A percentile compares a stretch with the other conserved stretches of the same genome.
phyloP scores from a whole-genome alignment of 1,140 invertebrate genomes.

The Capitella teleta region DNA sequence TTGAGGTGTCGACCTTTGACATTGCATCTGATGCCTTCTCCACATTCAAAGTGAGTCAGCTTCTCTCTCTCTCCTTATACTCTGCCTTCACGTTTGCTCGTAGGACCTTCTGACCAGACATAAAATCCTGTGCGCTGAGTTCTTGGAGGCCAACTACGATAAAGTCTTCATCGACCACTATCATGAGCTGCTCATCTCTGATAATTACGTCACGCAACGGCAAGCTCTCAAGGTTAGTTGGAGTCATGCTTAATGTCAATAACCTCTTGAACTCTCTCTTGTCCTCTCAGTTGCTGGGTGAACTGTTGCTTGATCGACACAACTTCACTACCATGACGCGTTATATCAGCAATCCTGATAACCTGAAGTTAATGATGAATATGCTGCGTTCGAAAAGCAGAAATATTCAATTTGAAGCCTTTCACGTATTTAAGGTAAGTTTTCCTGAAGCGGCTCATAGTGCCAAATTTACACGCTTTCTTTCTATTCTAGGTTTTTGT shows the following conservation, averaged over 20 bases:
- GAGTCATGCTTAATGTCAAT: not conserved
- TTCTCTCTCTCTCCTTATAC: no score
- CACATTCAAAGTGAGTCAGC: slow-evolving; percentile 90
- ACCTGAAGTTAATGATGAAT: slow-evolving; percentile 99
- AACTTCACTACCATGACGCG: slow-evolving; percentile 98
- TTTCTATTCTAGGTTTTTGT: slow-evolving; percentile 76
- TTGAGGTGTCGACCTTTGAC: slow-evolving; percentile 99
- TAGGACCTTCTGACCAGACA: slow-evolving; percentile 97
- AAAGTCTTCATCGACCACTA: slow-evolving; percentile 94
- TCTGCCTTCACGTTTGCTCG: no score
- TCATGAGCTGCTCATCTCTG: slow-evolving; percentile 91
- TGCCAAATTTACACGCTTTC: not conserved
- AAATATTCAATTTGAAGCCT: slow-evolving; percentile 99
- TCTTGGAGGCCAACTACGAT: slow-evolving; percentile 97
- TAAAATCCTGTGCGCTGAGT: slow-evolving; percentile 95
- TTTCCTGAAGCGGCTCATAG: no score
- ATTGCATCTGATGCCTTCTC: slow-evolving; percentile 99
- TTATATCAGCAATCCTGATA: slow-evolving; percentile 98
- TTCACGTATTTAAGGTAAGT: slow-evolving; percentile 99
- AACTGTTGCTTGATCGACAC: slow-evolving; percentile 92
- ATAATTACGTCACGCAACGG: slow-evolving; percentile 94
- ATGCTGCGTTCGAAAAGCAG: slow-evolving; percentile 98
- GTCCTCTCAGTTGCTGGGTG: slow-evolving; percentile 66
- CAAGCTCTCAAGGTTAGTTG: slow-evolving; percentile 75
- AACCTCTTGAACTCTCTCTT: not conserved